These are phyloP conservation scores for Trichacis sp. DNA, from an alignment of 2,888 invertebrate species.

Conservation along the genomic window DNA sequence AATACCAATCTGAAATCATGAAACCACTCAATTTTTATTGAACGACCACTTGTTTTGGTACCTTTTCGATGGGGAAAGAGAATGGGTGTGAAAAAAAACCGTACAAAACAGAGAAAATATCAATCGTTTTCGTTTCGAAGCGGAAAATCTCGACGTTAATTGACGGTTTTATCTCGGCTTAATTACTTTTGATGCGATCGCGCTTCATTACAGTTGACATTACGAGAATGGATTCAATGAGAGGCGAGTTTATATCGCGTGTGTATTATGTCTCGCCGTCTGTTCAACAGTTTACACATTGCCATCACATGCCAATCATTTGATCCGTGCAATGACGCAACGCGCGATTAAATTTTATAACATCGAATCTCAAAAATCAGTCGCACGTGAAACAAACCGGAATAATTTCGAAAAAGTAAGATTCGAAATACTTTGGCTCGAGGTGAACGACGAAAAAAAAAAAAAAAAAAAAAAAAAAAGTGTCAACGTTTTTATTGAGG, in stretches of 20 bases:
- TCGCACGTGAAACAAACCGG: neutral
- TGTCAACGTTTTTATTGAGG: no score
- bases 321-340: neutral
- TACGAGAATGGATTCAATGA: neutral
- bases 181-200: neutral
- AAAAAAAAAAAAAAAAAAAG: neutral
- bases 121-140: neutral
- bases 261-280: neutral
- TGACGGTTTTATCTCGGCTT: conserved; percentile 1
- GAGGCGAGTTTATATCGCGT: neutral
- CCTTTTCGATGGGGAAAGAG: no score
- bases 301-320: conserved; percentile 1
- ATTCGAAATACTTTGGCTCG: no score
- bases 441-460: no score
- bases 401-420: neutral
- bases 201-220: neutral
- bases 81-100: no score
- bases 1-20: no score
- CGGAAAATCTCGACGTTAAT: neutral
- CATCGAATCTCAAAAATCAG: neutral
- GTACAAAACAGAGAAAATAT: no score
- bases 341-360: neutral
- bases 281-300: conserved; percentile 3
- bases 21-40: no score
- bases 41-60: no score